Evolutionary conservation across 1,140 invertebrate genomes (phyloP).

Genomic region (Lanistes nyassanus): DNA sequence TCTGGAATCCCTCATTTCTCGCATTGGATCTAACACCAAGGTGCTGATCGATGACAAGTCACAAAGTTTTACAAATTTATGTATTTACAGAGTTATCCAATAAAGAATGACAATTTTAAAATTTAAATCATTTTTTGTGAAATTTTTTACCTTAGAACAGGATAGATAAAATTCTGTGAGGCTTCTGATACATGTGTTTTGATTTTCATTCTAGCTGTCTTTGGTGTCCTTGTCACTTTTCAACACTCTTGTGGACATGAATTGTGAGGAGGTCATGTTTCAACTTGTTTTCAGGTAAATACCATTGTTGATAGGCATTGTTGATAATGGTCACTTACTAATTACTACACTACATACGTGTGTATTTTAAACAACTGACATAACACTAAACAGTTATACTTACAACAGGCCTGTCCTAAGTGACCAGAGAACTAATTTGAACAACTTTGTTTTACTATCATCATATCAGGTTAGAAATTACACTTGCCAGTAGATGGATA

Average conservation of each 20-base stretch:
- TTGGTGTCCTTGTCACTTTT: slow-evolving; percentile 91
- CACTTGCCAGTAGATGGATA: no score
- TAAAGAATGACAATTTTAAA: background rate
- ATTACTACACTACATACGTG: no score
- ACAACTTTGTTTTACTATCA: no score
- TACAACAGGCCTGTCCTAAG: no score
- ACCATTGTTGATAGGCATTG: background rate
- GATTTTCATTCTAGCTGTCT: slow-evolving; percentile 75
- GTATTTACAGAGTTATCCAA: background rate
- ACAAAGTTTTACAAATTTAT: background rate
- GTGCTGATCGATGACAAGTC: slow-evolving; percentile 42
- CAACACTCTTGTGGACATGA: slow-evolving; percentile 88
- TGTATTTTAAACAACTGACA: no score
- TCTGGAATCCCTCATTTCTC: slow-evolving; percentile 64
- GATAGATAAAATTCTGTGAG: no score
- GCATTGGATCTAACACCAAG: slow-evolving; percentile 62
- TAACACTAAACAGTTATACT: no score
- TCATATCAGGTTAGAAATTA: no score
- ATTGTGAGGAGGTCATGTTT: slow-evolving; percentile 97
- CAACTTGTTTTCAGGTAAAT: slow-evolving; percentile 84
- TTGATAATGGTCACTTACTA: no score
- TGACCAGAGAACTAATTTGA: no score
- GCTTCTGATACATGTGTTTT: no score
- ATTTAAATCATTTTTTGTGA: background rate
- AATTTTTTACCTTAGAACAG: background rate